phyloP scores from a whole-genome alignment of 2,797 vertebrate species.

The Mormyrops boulengeri region DNA sequence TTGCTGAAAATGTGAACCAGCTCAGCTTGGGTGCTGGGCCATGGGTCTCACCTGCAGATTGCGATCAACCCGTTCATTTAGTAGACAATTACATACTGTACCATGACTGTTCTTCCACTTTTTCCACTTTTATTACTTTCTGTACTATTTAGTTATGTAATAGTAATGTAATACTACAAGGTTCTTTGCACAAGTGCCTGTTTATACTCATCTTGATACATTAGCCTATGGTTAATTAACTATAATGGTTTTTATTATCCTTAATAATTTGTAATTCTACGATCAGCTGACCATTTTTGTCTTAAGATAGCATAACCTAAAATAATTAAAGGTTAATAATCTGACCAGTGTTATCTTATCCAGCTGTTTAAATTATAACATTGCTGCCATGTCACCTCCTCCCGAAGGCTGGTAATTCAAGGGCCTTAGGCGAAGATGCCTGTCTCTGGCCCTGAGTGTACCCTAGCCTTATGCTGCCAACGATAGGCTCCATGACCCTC shows the following conservation, averaged over 20 bases:
- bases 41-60: background rate
- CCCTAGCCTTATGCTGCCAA: background rate
- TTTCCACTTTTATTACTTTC: background rate
- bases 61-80: background rate
- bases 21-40: background rate
- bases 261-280: background rate
- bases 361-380: background rate
- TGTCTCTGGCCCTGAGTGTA: background rate
- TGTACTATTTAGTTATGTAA: background rate
- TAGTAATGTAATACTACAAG: background rate
- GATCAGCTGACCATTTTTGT: background rate
- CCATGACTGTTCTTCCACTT: background rate
- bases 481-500: background rate
- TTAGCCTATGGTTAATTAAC: background rate
- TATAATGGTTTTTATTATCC: background rate
- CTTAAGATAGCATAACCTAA: background rate
- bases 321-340: background rate
- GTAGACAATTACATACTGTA: background rate
- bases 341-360: background rate
- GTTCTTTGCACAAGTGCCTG: background rate
- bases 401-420: background rate
- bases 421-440: background rate
- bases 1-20: background rate
- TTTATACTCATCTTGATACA: background rate
- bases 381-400: background rate